A percentile compares a stretch with the other conserved stretches of the same genome.
These are phyloP conservation scores for Melanophora roralis DNA, from an alignment of 2,888 invertebrate genomes.

Conservation along the genomic window DNA sequence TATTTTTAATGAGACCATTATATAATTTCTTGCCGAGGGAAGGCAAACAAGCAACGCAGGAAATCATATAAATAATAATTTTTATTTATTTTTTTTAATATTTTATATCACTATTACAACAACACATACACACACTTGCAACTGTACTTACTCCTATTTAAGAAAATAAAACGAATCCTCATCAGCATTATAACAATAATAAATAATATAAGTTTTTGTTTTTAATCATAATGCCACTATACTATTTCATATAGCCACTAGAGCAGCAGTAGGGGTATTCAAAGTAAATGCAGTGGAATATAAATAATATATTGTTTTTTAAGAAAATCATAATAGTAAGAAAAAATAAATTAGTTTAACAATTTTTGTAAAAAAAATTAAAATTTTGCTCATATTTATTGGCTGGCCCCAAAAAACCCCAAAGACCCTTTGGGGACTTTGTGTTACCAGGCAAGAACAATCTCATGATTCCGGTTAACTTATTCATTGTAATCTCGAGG, in stretches of 20 bases:
- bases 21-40: constrained; percentile 59
- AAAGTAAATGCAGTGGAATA: too few relatives aligned
- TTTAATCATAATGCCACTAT: constrained; percentile 53
- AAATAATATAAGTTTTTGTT: constrained; percentile 44
- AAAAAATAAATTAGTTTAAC: too few relatives aligned
- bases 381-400: too few relatives aligned
- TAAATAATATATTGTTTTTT: too few relatives aligned
- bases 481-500: too few relatives aligned
- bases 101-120: not conserved
- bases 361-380: too few relatives aligned
- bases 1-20: constrained; percentile 65
- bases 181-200: constrained; percentile 48
- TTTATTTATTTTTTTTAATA: constrained; percentile 29
- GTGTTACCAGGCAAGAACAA: too few relatives aligned
- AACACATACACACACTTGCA: too few relatives aligned
- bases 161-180: constrained; percentile 1
- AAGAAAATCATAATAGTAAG: too few relatives aligned
- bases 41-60: not conserved
- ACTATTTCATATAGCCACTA: constrained; percentile 36
- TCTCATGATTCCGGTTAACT: too few relatives aligned
- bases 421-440: too few relatives aligned
- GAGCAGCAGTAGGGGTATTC: not conserved
- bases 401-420: too few relatives aligned
- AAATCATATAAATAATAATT: constrained; percentile 42
- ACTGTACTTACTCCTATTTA: constrained; percentile 1